Evolutionary conservation across 2,888 invertebrate genomes (phyloP), one percentile per base, ranked within the genome.

Genomic region (Drosophila ochracea): DNA sequence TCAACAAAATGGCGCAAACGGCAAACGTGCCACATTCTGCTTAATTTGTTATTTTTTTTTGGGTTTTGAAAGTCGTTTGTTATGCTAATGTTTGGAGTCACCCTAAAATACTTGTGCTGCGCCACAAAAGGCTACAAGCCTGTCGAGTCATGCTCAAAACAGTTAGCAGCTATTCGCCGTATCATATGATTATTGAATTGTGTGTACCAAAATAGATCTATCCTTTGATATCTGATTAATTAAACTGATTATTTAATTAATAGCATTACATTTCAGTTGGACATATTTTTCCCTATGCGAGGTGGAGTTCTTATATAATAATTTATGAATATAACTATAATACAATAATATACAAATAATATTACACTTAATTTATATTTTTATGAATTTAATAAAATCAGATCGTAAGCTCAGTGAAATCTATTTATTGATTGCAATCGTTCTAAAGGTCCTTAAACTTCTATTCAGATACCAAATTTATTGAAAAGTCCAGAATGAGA

Each of bases 1-100:
- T 79, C 57, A 37, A 57, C 55, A 11, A 33, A 39, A 28, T 21
- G 30, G 5, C 31, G 25, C 21, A 13, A 43, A 16, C 67, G 13
- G 11, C 16, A 47, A 33, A 10, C 21, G 31, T 53, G 35, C 28
- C 11, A 28, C 16, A 4, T 21, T 41, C n/a, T 2, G 43, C 0
- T 11, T 35, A 35, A 35, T 4, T 10, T n/a, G n/a, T 11, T n/a
- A 10, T 31, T 43, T 7, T 7, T 21, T 43, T 43, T 43, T 1
- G 19, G 4, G 5, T 11, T 21, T 16, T 31, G 16, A 57, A 37
- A 30, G 28, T 28, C 1, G 39, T 57, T 57, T 57, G 39, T 39
- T 57, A 57, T 39, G 57, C 57, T 39, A 13, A 57, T 39, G 13
- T 7, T 39, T n/a, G 19, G 13, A 28, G 16, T 39, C 37, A n/a